phyloP scores from a whole-genome alignment of 2,888 invertebrate species.

The Microctonus brassicae region DNA sequence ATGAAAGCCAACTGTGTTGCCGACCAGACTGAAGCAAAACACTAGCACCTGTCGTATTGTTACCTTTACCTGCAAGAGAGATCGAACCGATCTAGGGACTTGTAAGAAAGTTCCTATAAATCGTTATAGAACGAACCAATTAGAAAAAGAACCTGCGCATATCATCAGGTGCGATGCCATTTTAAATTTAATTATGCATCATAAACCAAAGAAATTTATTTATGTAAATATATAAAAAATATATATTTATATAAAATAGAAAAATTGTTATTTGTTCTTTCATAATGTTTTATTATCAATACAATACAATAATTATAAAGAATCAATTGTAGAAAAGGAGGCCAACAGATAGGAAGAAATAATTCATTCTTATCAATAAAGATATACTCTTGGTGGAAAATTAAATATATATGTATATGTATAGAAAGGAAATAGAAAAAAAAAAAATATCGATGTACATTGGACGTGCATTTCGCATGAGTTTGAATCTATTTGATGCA shows the following conservation, averaged over 20 bases:
- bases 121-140: background rate
- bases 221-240: too few relatives aligned
- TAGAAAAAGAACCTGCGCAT: too few relatives aligned
- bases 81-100: slow-evolving; percentile 30
- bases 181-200: slow-evolving; percentile 7
- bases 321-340: slow-evolving; percentile 33
- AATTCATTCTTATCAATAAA: slow-evolving; percentile 4
- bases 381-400: background rate
- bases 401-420: background rate
- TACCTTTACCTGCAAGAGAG: slow-evolving; percentile 14
- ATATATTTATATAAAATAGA: background rate
- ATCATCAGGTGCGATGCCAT: background rate
- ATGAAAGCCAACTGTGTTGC: slow-evolving; percentile 14
- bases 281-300: slow-evolving; percentile 46
- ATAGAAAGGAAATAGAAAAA: background rate
- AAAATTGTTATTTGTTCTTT: slow-evolving; percentile 22
- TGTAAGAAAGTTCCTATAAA: background rate
- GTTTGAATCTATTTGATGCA: background rate
- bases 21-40: slow-evolving; percentile 11
- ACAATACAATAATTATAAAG: slow-evolving; percentile 39
- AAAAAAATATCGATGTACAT: slow-evolving; percentile 27
- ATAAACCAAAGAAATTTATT: too few relatives aligned
- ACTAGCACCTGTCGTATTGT: slow-evolving; percentile 29
- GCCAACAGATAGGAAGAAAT: slow-evolving; percentile 25
- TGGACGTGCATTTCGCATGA: slow-evolving; percentile 13